Evolutionary conservation across 1,140 invertebrate genomes (phyloP), one percentile per base, ranked within the genome.

Genomic region (Zaprionus gabonicus): DNA sequence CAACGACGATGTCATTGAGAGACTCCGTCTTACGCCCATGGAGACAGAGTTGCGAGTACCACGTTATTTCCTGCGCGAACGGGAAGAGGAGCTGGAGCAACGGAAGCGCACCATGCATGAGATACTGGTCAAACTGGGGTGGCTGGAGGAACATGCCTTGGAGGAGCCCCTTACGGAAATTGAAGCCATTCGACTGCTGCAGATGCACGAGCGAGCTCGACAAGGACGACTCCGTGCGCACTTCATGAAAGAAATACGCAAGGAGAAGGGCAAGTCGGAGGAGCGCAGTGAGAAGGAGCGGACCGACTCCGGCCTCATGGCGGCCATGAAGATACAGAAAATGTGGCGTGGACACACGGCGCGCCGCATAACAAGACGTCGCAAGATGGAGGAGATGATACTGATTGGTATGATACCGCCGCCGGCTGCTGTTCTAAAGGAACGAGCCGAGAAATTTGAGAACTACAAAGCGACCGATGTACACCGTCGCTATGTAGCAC

Each of bases 181-280:
- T 41, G 96, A 98, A 93, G 97, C 98, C 1, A 96, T 99, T 41
- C 93, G 95, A 34, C 93, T 98, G 1, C 96, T 99, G 66, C 98
- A 99, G 93, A 96, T 95, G 28, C 97, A 98, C 85, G 98, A 99
- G 93, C 93, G 98, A 80, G 98, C 98, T 1, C 94, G 98, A 49
- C 98, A 99, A 92, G 98, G 97, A 25, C 93, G 97, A 51, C 94
- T 93, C 23, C 93, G 98, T 76, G 95, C 97, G 10, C 96, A 98
- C 87, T 98, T 98, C 80, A 98, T 98, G 96, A 96, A 96, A 92
- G 97, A 98, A 93, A 97, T 98, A 63, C 93, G 96, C 27, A 97
- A 97, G 92, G 96, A 97, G 76, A 96, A 95, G 82, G 94, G 95
- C 9, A 95, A 96, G 80, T 88, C 93, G 12, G 94, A 95, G 69